phyloP scores from a whole-genome alignment of 2,113 vertebrate genomes.

The Halcyon malimbica region DNA sequence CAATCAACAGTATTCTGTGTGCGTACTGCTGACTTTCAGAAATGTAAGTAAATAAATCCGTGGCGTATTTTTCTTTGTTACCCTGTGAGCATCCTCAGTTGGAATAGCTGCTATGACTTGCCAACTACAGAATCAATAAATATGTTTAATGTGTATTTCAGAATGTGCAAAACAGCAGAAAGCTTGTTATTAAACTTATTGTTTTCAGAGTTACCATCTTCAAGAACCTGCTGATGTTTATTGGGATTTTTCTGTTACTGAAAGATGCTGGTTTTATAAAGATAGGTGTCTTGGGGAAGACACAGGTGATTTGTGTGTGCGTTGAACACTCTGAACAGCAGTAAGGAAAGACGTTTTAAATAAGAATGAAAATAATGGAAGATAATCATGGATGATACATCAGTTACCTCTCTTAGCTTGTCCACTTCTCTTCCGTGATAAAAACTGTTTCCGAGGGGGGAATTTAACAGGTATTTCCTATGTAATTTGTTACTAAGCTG shows the following conservation, averaged over 20 bases:
- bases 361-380: background rate
- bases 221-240: background rate
- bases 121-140: background rate
- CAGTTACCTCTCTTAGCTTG: background rate
- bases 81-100: background rate
- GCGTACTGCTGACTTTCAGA: background rate
- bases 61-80: background rate
- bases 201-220: background rate
- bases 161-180: background rate
- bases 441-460: background rate
- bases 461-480: background rate
- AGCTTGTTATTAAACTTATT: background rate
- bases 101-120: background rate
- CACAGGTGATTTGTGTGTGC: background rate
- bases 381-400: background rate
- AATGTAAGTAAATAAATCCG: background rate
- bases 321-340: background rate
- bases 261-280: background rate
- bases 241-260: background rate
- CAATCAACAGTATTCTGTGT: background rate
- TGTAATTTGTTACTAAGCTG: background rate
- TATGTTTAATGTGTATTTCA: background rate
- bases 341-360: background rate
- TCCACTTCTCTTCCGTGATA: background rate
- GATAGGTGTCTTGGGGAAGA: background rate